Base-by-base conservation (phyloP, 2,113 vertebrate species). In the Opisthocomus hoazin region DNA sequence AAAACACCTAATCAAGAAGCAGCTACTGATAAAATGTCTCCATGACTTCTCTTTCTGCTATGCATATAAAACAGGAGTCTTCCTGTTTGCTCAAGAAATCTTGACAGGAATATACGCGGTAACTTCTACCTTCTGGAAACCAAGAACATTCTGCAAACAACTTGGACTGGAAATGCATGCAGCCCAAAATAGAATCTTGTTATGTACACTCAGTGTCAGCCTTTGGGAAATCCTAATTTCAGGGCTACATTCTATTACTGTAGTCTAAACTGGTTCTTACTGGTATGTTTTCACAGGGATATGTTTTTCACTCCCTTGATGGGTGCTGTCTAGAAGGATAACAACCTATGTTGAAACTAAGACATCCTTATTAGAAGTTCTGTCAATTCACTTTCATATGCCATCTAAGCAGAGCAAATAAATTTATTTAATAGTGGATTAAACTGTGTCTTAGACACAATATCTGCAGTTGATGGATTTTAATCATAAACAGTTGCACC, bases 71-170 rank as follows among this genome's bases (percentile, higher is more conserved):
- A 63, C 37, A 81, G 34, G 43, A 60, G 54, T 34, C 65, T 75
- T 84, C 65, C 77, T 89, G 71, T 90, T 93, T 89, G 87, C 41
- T 84, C 81, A 64, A 84, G 81, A 93, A 84, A 56, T 82, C 69
- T 66, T 43, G 51, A 85, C 66, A 74, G 84, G 69, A 79, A 51
- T 82, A 60, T 78, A 64, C 0, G 3, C 45, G 68, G 43, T 64
- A 73, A 85, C 39, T 89, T 93, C 73, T 84, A 46, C 56, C 37
- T 95, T 87, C 65, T 78, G 77, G 78, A 89, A 87, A 84, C 51
- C 29, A 51, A 65, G 57, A 90, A 37, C 32, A 8, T 15, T 92
- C 63, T 94, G 75, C 53, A 87, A 82, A 75, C 82, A 79, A 21
- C 15, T 43, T 73, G 79, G 39, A 43, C 63, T 94, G 63, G 61